Evolutionary conservation across 2,888 invertebrate species (phyloP), one percentile per base, ranked within the genome.

Genomic region (Odontocolon sp.): DNA sequence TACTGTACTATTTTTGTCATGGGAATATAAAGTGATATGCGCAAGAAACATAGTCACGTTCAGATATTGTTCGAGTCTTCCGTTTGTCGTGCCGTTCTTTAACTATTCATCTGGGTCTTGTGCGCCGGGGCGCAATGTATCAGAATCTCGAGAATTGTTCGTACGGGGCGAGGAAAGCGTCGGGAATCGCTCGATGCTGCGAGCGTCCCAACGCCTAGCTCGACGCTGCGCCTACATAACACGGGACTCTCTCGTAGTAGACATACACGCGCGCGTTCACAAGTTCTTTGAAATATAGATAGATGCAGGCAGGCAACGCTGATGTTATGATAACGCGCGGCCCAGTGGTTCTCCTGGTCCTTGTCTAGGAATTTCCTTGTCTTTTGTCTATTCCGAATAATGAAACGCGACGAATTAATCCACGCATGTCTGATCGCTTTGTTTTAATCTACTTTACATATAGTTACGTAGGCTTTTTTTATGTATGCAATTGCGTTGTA

Each of bases 311-410:
- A 80, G 80, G 80, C 82, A 82, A n/a, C 82, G 81, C 82, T 82
- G 84, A 83, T 85, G 84, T 83, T 83, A 81, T 84, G 85, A 84
- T 85, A 84, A 85, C 83, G 79, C 78, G 69, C 75, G 72, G 31
- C 42, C 21, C 85, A 85, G 84, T 78, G 84, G 84, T 80, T 83
- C 85, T 85, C 83, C 75, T 23, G 38, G 21, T 59, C 57, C 52
- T 72, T 26, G 38, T 18, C 68, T 69, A 50, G 59, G 50, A 69
- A 28, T 57, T 21, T 16, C 9, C 26, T n/a, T n/a, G n/a, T 8
- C 2, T 40, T 9, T 45, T 9, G n/a, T 23, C 28, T 14, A 57
- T 56, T 16, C 50, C 33, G 31, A n/a, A 33, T 36, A 4, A 11
- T 1, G 5, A 38, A 50, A 9, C n/a, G n/a, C n/a, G n/a, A n/a